Base-by-base conservation (phyloP, 1,140 invertebrate genomes). In the Odontomachus brunneus region DNA sequence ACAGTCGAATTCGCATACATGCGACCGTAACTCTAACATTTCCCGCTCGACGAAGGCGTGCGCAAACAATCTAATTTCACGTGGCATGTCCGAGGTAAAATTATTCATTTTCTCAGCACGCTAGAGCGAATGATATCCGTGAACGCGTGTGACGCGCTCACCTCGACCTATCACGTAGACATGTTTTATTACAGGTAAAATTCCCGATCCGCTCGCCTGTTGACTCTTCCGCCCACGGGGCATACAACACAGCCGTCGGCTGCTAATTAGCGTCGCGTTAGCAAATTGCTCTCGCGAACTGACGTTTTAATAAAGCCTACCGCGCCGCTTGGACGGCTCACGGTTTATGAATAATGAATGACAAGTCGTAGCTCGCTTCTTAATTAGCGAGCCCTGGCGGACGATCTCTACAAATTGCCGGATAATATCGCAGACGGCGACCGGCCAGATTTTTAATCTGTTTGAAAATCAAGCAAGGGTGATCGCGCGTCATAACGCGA, bases 331-430 rank as follows among this genome's bases (percentile, higher is more conserved):
- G 15, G 24, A 48, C 48, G 5, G n/a, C 63, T 69, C 55, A 44
- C 26, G 5, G 63, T 59, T 80, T 71, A 80, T 80, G 65, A 80
- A 80, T 71, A 80, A 80, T 59, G 51, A 71, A 80, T 57, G 17
- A 26, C 65, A 69, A 80, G 53, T 19, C 1, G 44, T 22, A 19
- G 33, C 63, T 57, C 60, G 15, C 33, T 69, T 71, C 38, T 80
- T 80, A 80, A 80, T 80, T 71, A 26, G 17, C 5, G 63, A 12
- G 44, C 38, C 19, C 62, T 1, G 38, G 7, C 12, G 17, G 17
- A 38, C 29, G 19, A 67, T 78, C 14, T 22, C 15, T 38, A 80
- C 33, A 80, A 57, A 80, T 71, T 71, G 33, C 14, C 17, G 1
- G 19, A 5, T 29, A 76, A 33, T 17, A 63, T 75, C 44, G n/a